Evolutionary conservation across 2,888 invertebrate species (phyloP).

Genomic region (Mesodorylaimus sp.): DNA sequence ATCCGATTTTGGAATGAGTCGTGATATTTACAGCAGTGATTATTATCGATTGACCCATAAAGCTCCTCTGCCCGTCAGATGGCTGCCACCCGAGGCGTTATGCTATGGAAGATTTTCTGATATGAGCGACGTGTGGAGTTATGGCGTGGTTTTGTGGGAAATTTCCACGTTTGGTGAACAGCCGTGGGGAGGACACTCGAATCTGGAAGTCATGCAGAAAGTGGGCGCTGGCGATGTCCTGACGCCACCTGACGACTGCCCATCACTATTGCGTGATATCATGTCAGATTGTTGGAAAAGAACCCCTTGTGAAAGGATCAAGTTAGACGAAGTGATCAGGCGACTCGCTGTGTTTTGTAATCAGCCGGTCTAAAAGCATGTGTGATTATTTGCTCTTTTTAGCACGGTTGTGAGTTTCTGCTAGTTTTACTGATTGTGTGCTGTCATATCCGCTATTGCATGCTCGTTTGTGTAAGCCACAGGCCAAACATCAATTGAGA

Average conservation of each 20-base stretch:
- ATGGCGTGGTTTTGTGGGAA: conserved; percentile 95
- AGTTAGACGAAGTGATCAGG: conserved; percentile 71
- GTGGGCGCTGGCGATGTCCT: conserved; percentile 81
- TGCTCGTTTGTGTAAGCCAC: too few species aligned
- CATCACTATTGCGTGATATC: conserved; percentile 66
- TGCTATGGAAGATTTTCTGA: conserved; percentile 90
- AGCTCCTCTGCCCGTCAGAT: conserved; percentile 53
- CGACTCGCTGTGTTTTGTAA: too few species aligned
- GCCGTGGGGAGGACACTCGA: conserved; percentile 81
- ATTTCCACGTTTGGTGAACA: conserved; percentile 88
- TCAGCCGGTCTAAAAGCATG: too few species aligned
- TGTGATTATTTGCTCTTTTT: too few species aligned
- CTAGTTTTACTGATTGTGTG: too few species aligned
- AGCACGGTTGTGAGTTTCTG: too few species aligned
- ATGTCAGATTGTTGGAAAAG: conserved; percentile 98
- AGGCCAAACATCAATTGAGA: too few species aligned
- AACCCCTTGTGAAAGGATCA: conserved; percentile 66
- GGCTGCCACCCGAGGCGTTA: conserved; percentile 98
- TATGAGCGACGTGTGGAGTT: conserved; percentile 95
- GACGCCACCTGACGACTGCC: conserved; percentile 74
- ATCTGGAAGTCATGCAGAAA: conserved; percentile 92
- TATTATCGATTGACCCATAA: conserved; percentile 43
- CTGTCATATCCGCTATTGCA: too few species aligned
- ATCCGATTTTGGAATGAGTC: conserved; percentile 77
- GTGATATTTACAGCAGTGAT: conserved; percentile 68